Conservation (phyloP, 1,140 invertebrate species). For the Diabrotica virgifera region DNA sequence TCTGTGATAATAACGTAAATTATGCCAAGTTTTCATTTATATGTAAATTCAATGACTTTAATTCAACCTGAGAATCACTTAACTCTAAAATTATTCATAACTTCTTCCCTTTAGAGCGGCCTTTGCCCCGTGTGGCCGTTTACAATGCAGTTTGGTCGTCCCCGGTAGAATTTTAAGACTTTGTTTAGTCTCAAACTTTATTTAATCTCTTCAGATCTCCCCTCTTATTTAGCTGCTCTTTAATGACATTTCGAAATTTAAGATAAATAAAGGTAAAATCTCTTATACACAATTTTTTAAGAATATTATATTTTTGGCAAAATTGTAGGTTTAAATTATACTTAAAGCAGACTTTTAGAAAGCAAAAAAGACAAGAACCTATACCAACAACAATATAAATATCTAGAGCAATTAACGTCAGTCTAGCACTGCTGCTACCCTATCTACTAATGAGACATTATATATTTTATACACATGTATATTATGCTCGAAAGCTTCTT, state of each 20-base stretch:
- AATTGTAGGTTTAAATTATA: no score
- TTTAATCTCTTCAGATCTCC: background rate
- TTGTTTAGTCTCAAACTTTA: background rate
- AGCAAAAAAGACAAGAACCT: no score
- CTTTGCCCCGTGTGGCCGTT: constrained; percentile 9
- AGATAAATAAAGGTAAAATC: no score
- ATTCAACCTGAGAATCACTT: constrained; percentile 29
- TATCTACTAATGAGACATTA: no score
- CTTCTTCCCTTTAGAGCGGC: constrained; percentile 18
- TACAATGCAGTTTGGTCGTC: background rate
- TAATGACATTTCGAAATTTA: background rate
- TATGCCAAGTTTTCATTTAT: constrained; percentile 31
- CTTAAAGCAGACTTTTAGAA: no score
- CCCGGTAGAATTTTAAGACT: background rate
- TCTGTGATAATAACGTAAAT: constrained; percentile 19
- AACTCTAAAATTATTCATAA: constrained; percentile 26
- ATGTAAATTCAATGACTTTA: constrained; percentile 30
- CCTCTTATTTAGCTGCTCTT: background rate
- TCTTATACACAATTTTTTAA: no score
- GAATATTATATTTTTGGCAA: no score
- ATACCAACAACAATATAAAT: no score
- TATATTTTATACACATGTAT: no score
- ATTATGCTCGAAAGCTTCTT: no score
- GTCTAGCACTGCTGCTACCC: no score
- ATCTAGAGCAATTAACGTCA: no score